Base-by-base conservation (phyloP, 1,140 invertebrate genomes). In the Globodera rostochiensis region DNA sequence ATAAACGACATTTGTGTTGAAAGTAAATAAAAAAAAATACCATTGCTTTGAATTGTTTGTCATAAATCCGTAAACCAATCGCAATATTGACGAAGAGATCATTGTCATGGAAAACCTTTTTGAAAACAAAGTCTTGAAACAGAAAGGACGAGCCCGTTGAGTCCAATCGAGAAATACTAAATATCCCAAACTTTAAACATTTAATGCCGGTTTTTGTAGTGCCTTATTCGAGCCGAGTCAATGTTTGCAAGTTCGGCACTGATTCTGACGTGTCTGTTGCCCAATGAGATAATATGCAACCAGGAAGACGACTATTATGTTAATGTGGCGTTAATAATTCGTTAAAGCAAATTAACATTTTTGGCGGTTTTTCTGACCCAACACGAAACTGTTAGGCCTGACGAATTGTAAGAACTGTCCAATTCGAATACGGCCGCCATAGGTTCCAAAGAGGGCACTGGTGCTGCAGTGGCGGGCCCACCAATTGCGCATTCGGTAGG, bases 1-100 rank as follows among this genome's bases (percentile, higher is more conserved):
- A 36, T 15, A 1, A 78, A 78, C 77, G 78, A 79, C 1, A n/a
- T 49, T 78, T 76, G 13, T 15, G 21, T 71, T 71, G 13, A 13
- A 15, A 19, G 19, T 15, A 64, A 19, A 64, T 19, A 46, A 36
- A 71, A 36, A 1, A 36, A 36, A 45, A 45, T 71, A 71, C 69
- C 69, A 71, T 25, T 15, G 36, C 7, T 13, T 9, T 45, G 69
- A 9, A 47, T 71, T 45, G 21, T 0, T 7, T 15, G 15, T 45
- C 69, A 5, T 45, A 13, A 15, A 45, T 36, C n/a, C 46, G 69
- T 47, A 71, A 36, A 71, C 69, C 69, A 21, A 71, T 9, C 9
- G 36, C 25, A 71, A 71, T 45, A 47, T 71, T 25, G 11, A 71
- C 21, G 15, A 71, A 71, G 6, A 5, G 69, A 71, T 4, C 69